Evolutionary conservation across 2,113 vertebrate genomes (phyloP).

Genomic region (Thinocorus orbignyianus): DNA sequence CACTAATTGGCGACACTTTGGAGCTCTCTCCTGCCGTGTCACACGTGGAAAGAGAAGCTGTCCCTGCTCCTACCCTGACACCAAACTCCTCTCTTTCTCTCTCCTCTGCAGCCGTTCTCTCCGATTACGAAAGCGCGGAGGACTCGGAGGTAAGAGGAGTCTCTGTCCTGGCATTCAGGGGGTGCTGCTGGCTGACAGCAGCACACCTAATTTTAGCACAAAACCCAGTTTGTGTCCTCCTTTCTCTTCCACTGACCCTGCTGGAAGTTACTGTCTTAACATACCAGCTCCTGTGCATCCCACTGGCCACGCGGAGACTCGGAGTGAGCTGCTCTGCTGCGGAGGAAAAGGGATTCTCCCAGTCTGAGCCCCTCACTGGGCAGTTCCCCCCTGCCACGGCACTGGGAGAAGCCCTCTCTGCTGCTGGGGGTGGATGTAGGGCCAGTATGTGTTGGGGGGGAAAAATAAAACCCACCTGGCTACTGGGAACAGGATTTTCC

Average conservation of each 20-base stretch:
- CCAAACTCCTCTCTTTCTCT: background rate
- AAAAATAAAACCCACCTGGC: background rate
- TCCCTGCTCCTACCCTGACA: background rate
- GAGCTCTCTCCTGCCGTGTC: background rate
- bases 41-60: accelerated
- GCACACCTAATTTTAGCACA: background rate
- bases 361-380: accelerated
- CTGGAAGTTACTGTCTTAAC: background rate
- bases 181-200: background rate
- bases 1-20: background rate
- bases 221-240: background rate
- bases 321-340: accelerated
- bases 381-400: accelerated
- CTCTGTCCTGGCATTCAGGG: background rate
- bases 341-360: accelerated
- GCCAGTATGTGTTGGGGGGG: accelerated
- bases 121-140: constrained; percentile 96
- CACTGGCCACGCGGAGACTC: accelerated
- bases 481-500: background rate
- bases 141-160: constrained; percentile 85
- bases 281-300: accelerated
- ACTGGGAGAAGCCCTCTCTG: background rate
- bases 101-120: constrained; percentile 85
- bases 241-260: background rate
- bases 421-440: background rate